Evolutionary conservation across 2,797 vertebrate species (phyloP), one percentile per base, ranked within the genome.

Genomic region (Poecilia picta): DNA sequence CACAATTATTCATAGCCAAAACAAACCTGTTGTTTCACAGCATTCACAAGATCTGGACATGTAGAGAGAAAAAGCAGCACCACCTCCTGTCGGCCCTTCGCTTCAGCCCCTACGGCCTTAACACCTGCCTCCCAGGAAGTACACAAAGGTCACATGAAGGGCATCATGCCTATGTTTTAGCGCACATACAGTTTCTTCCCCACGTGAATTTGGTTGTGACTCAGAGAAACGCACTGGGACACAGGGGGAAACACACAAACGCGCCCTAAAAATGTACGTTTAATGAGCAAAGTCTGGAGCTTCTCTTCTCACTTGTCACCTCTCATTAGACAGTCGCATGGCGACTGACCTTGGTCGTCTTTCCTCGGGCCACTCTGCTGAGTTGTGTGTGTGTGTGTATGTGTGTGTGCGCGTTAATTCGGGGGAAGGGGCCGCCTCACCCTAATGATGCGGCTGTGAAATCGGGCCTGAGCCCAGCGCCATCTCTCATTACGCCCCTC

Each of bases 361-460:
- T 92, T 91, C 89, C 83, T 80, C 72, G 87, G 86, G 86, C 85
- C 59, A 45, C 76, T 76, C 82, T 46, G 77, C 84, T 57, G 90
- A 79, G 78, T 25, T 57, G 81, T 89, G 89, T 83, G 87, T 89
- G 89, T 83, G 87, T 57, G 55, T 59, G 55, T 53, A 3, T 31
- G 3, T 87, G 81, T 84, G 85, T 85, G 85, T 83, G 71, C 66
- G 78, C 78, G 43, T 73, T 84, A 75, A 78, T 85, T 85, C 71
- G 33, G 77, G 83, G 87, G 89, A 86, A 36, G 74, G 76, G 90
- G 75, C 90, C 62, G 86, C 87, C 88, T 90, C 82, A 73, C 92
- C 93, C 91, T 94, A 95, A 95, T 94, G 94, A 95, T 96, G 95
- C 88, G 91, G 90, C 95, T 95, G 95, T 96, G 95, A 96, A 96